Conservation (phyloP, 2,888 invertebrate species). For the Cremastinae sp. region DNA sequence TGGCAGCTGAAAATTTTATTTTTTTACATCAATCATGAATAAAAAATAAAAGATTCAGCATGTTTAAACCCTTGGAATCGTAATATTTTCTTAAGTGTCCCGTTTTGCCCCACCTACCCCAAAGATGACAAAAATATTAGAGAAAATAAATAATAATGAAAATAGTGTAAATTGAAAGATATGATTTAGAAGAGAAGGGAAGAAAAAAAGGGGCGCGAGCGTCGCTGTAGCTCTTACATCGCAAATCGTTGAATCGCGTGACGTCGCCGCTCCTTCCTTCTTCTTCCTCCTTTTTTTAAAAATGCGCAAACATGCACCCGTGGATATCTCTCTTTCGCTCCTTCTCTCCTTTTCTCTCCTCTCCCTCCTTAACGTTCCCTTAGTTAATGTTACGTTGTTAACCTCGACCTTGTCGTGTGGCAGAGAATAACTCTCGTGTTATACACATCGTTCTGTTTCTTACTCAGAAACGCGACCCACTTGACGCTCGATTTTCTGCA, state of each 20-base stretch:
- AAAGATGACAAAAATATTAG: too few species aligned
- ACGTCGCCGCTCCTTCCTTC: constrained; percentile 31
- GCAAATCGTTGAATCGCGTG: constrained; percentile 63
- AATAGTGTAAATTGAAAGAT: constrained; percentile 1
- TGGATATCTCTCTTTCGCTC: neutral
- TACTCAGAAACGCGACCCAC: constrained; percentile 21
- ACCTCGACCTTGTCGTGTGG: constrained; percentile 60
- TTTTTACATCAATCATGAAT: too few species aligned
- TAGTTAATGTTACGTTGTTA: constrained; percentile 60
- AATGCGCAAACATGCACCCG: neutral
- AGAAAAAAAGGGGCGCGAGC: constrained; percentile 16
- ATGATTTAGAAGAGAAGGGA: constrained; percentile 12
- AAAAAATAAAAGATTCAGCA: too few species aligned
- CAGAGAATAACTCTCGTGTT: constrained; percentile 41
- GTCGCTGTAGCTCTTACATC: constrained; percentile 36
- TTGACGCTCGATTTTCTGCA: constrained; percentile 41
- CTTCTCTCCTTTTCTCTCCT: neutral
- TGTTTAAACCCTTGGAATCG: too few species aligned
- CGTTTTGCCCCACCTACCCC: too few species aligned
- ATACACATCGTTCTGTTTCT: constrained; percentile 41
- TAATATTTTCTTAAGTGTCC: too few species aligned
- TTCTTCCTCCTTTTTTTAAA: neutral
- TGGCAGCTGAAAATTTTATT: too few species aligned
- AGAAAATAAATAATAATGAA: too few species aligned
- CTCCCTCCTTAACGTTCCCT: constrained; percentile 42